These are phyloP conservation scores for Calliopum simillimum DNA, from an alignment of 2,888 invertebrate species.

Conservation along the genomic window DNA sequence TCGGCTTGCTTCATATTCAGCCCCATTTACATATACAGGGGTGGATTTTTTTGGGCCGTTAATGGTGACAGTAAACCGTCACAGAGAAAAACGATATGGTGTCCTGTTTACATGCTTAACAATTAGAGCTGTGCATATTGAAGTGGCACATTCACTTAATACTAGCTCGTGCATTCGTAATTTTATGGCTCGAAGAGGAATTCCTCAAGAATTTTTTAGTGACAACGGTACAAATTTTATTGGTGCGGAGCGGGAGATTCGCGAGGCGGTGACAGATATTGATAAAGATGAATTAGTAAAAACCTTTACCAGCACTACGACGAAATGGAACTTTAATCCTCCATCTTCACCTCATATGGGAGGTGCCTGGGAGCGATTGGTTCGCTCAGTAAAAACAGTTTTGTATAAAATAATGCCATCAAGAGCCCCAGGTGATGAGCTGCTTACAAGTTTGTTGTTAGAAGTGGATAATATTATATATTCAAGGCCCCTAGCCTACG, in stretches of 20 bases:
- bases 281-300: conserved; percentile 35
- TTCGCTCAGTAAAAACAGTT: conserved; percentile 28
- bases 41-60: background rate
- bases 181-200: conserved; percentile 31
- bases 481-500: no score
- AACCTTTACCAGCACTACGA: conserved; percentile 37
- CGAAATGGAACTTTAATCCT: conserved; percentile 38
- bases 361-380: conserved; percentile 32
- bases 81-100: conserved; percentile 31
- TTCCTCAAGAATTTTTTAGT: conserved; percentile 9
- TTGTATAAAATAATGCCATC: background rate
- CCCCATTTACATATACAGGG: conserved; percentile 3
- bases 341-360: no score
- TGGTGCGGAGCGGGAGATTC: conserved; percentile 41
- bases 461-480: no score
- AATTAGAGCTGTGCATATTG: conserved; percentile 29
- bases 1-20: background rate
- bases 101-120: conserved; percentile 32
- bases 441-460: no score
- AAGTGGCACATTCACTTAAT: conserved; percentile 29
- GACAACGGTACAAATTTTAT: conserved; percentile 45
- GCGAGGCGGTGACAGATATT: conserved; percentile 29
- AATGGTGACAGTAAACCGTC: conserved; percentile 14
- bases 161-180: conserved; percentile 31
- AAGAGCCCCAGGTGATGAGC: no score